Base-by-base conservation (phyloP, 2,797 vertebrate species). In the Acanthurus tractus region DNA sequence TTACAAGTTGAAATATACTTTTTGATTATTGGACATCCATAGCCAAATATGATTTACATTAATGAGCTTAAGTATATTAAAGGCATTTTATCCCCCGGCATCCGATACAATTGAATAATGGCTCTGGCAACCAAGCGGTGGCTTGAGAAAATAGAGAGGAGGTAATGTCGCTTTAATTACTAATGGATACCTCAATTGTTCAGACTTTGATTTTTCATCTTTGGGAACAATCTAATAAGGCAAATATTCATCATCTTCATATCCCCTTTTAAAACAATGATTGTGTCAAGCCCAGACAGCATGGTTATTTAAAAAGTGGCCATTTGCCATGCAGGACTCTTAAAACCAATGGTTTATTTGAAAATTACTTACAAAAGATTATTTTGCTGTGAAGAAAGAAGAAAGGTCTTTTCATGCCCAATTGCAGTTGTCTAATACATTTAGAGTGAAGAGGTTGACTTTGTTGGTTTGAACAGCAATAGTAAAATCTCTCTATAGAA, bases 21-120 rank as follows among this genome's bases (percentile, higher is more conserved):
- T 95, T 91, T 95, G 95, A 96, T 96, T 96, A 96, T 95, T 95
- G 95, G 95, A 96, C 94, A 96, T 96, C 95, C 94, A 94, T 95
- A 95, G 92, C 91, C 89, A 95, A 96, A 96, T 96, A 95, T 95
- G 95, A 96, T 96, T 96, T 96, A 95, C 95, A 96, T 96, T 96
- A 96, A 96, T 95, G 95, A 94, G 93, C 89, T 38, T 94, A 96
- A 96, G 95, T 95, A 94, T 95, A 96, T 96, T 95, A 96, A 95
- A 95, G 91, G 88, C 93, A 92, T 95, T 95, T 95, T 95, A 95
- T 94, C 92, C 82, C 88, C 88, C 85, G 45, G 92, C 92, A 94
- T 95, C 92, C 71, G 86, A 93, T 95, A 94, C 92, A 91, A 95
- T 95, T 91, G 92, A 95, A 95, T 94, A 92, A 96, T 94, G 93